Evolutionary conservation across 2,113 vertebrate species (phyloP).

Genomic region (Erythrocercus mccallii): DNA sequence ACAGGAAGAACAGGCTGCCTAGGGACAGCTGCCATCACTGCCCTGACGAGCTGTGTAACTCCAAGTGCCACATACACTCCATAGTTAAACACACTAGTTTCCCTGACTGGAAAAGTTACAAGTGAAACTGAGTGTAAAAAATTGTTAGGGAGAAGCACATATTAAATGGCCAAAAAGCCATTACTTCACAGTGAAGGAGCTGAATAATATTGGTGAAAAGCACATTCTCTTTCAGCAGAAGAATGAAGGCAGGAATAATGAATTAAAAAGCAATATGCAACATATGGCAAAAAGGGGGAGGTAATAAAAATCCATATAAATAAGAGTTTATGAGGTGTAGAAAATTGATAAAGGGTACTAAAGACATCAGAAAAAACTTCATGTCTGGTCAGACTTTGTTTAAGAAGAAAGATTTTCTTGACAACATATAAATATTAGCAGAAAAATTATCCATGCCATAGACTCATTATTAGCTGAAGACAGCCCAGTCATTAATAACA

Average conservation of each 20-base stretch:
- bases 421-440: background rate
- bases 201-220: slow-evolving; percentile 7
- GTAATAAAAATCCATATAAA: slow-evolving; percentile 26
- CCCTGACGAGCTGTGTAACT: background rate
- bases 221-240: background rate
- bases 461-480: background rate
- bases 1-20: background rate
- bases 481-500: background rate
- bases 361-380: background rate
- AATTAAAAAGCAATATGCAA: slow-evolving; percentile 52
- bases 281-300: background rate
- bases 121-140: background rate
- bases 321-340: slow-evolving; percentile 41
- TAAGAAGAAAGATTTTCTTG: background rate
- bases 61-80: background rate
- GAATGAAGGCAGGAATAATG: slow-evolving; percentile 11
- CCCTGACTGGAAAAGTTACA: background rate
- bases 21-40: background rate
- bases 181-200: background rate
- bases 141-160: background rate
- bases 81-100: background rate
- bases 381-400: background rate
- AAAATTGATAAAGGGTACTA: slow-evolving; percentile 42
- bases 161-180: background rate
- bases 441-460: background rate